phyloP scores from a whole-genome alignment of 2,888 invertebrate species.

The Pteria penguin region DNA sequence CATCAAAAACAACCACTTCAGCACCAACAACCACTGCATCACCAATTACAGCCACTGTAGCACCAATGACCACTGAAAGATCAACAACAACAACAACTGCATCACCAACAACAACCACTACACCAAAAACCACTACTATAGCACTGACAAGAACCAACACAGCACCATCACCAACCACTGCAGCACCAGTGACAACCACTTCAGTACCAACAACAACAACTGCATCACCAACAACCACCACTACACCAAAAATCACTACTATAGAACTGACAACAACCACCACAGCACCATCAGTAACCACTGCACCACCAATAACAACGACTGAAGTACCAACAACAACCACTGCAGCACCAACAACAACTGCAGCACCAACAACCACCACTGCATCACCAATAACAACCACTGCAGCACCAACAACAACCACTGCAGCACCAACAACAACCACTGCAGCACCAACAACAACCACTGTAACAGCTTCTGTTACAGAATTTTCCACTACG shows the following conservation, averaged over 20 bases:
- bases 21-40: too few relatives aligned
- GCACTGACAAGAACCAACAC: neutral
- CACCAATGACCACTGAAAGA: too few relatives aligned
- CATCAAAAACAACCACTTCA: too few relatives aligned
- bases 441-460: neutral
- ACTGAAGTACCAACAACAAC: neutral
- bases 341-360: neutral
- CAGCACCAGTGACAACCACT: neutral
- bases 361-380: neutral
- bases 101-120: neutral
- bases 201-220: neutral
- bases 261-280: neutral
- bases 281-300: neutral
- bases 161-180: neutral
- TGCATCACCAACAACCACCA: neutral
- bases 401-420: neutral
- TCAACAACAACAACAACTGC: neutral
- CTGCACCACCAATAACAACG: neutral
- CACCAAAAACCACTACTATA: neutral
- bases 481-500: neutral
- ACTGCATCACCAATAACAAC: neutral
- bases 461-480: neutral
- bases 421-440: neutral
- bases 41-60: too few relatives aligned
- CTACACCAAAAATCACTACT: neutral